A percentile compares a stretch with the other conserved stretches of the same genome.
phyloP scores from a whole-genome alignment of 2,113 vertebrate genomes.

The Dolichallabes microphthalmus region DNA sequence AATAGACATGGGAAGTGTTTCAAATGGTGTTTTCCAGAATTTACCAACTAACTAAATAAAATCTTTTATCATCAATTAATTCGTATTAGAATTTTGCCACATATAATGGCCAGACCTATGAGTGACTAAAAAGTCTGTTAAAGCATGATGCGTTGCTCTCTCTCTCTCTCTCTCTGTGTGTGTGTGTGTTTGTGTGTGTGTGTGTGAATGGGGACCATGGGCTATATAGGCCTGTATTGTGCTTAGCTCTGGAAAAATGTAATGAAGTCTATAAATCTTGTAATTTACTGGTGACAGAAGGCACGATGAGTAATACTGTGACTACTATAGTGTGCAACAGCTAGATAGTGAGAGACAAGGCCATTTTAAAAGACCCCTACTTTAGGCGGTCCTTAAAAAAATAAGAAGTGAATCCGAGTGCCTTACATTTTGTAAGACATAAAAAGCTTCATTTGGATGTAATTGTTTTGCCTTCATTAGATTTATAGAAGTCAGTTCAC shows the following conservation, averaged over 20 bases:
- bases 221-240: constrained; percentile 17
- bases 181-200: too few species aligned
- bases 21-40: not conserved
- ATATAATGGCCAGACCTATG: not conserved
- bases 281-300: constrained; percentile 44
- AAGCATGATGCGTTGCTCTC: not conserved
- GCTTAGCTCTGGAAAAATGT: constrained; percentile 38
- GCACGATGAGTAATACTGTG: constrained; percentile 41
- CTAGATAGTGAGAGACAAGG: constrained; percentile 14
- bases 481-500: constrained; percentile 19
- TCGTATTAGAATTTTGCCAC: not conserved
- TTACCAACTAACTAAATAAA: not conserved
- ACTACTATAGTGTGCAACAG: constrained; percentile 35
- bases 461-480: constrained; percentile 26
- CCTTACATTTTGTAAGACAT: not conserved
- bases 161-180: not conserved
- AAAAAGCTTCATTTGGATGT: not conserved
- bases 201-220: not conserved
- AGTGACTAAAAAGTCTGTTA: not conserved
- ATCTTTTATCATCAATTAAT: not conserved
- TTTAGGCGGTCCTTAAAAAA: not conserved
- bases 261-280: constrained; percentile 50
- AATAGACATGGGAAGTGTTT: not conserved
- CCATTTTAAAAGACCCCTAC: constrained; percentile 16
- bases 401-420: not conserved